These are phyloP conservation scores for Lypha dubia DNA, from an alignment of 2,888 invertebrate genomes.

Conservation along the genomic window DNA sequence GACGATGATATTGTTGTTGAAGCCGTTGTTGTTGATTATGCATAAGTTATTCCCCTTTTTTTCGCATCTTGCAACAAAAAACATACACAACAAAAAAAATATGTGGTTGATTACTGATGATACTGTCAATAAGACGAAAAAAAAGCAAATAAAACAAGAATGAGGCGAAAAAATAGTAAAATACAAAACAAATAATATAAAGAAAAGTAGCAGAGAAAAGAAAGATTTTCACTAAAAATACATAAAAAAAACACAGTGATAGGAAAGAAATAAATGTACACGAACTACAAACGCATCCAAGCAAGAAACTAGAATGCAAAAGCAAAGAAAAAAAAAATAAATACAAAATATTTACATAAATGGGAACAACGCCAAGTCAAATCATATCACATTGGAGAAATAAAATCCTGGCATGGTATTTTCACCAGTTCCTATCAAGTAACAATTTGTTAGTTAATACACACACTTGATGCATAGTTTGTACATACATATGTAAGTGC, in stretches of 20 bases:
- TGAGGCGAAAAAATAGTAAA: background rate
- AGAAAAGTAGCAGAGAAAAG: slow-evolving; percentile 21
- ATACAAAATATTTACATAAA: slow-evolving; percentile 52
- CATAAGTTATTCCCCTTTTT: slow-evolving; percentile 18
- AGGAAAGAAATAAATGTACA: slow-evolving; percentile 48
- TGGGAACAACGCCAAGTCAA: slow-evolving; percentile 68
- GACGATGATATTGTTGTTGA: slow-evolving; percentile 34
- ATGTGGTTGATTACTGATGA: slow-evolving; percentile 66
- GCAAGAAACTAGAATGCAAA: slow-evolving; percentile 53
- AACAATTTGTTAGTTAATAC: slow-evolving; percentile 34
- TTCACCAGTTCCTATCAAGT: slow-evolving; percentile 17
- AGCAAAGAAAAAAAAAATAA: slow-evolving; percentile 7
- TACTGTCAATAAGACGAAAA: slow-evolving; percentile 64
- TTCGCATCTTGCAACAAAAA: slow-evolving; percentile 7
- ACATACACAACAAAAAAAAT: slow-evolving; percentile 22
- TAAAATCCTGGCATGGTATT: slow-evolving; percentile 44
- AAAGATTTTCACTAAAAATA: background rate
- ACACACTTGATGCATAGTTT: background rate
- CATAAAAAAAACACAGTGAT: slow-evolving; percentile 31
- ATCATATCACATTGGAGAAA: slow-evolving; percentile 53
- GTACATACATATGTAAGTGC: background rate
- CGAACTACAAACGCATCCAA: slow-evolving; percentile 60
- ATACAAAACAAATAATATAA: slow-evolving; percentile 39
- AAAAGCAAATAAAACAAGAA: slow-evolving; percentile 18
- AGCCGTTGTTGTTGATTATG: slow-evolving; percentile 60